Base-by-base conservation (phyloP, 1,140 invertebrate species). In the Drosophila ironensis region DNA sequence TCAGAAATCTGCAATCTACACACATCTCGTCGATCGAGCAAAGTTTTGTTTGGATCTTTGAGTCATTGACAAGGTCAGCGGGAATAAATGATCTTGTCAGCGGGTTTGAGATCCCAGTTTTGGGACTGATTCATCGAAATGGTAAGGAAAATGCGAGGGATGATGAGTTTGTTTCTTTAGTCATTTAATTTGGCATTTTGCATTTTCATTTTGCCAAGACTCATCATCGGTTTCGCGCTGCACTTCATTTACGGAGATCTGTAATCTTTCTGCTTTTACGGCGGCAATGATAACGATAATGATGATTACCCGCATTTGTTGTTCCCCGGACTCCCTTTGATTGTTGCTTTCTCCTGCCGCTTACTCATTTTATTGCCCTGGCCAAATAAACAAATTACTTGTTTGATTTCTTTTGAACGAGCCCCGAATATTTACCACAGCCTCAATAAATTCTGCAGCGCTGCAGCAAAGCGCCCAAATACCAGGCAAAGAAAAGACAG, bases 361-460 rank as follows among this genome's bases (percentile, higher is more conserved):
- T 63, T 63, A 63, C 59, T 63, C 56, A 64, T 74, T 84, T 84
- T 84, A 84, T 86, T 84, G 73, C 80, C 56, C 37, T 63, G 56
- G 71, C 70, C 64, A 84, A 84, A 86, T 80, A 84, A 86, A 84
- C 80, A 84, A 84, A 84, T 86, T 84, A 84, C 70, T 78, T 84
- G 80, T 84, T 84, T 84, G 73, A 86, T 84, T 84, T 84, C 80
- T 86, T 84, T 84, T 86, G 80, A 86, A 80, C 73, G 80, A 72
- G 80, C 59, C 73, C 80, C 80, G 80, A 84, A 86, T 84, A 84
- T 84, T 86, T 86, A 86, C 80, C 80, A 45, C 80, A 84, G 80
- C 80, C 73, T 84, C 80, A 84, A 84, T 84, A 86, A 84, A 84
- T 84, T 84, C 70, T 78, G 80, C 78, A 84, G 80, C 69, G 73